Conservation (phyloP, 1,140 invertebrate genomes). For the Maniola jurtina region DNA sequence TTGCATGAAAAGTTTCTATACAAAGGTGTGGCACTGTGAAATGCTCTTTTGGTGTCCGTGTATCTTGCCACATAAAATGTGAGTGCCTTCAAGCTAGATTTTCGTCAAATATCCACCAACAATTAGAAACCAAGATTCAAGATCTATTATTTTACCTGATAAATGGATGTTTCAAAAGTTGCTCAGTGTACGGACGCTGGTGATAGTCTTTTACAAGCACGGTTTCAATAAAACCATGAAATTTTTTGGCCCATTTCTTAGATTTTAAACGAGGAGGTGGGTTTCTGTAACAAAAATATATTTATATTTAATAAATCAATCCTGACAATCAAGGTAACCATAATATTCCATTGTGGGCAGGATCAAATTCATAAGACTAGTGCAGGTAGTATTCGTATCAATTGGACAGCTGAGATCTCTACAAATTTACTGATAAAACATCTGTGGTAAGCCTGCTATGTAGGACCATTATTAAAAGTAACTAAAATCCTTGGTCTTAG, state of each 20-base stretch:
- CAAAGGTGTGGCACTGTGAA: too few relatives aligned
- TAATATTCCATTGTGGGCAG: neutral
- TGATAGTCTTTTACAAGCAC: conserved; percentile 97
- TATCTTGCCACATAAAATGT: too few relatives aligned
- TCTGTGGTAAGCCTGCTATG: too few relatives aligned
- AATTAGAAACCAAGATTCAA: neutral
- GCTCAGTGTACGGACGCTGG: conserved; percentile 98
- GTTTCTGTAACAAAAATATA: conserved; percentile 80
- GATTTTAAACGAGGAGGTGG: conserved; percentile 97
- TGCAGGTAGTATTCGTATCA: too few relatives aligned
- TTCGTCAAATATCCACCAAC: neutral
- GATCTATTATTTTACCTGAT: conserved; percentile 84
- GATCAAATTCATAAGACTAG: neutral
- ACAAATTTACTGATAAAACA: too few relatives aligned
- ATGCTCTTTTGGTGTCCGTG: too few relatives aligned
- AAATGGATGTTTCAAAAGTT: conserved; percentile 97
- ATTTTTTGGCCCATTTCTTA: conserved; percentile 99
- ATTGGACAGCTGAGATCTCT: neutral
- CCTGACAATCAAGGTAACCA: too few relatives aligned
- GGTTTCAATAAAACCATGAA: conserved; percentile 87
- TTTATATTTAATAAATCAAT: neutral
- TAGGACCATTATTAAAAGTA: too few relatives aligned
- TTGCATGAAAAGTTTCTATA: too few relatives aligned
- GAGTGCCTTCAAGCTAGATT: too few relatives aligned
- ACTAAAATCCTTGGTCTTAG: too few relatives aligned